phyloP scores from a whole-genome alignment of 2,797 vertebrate species.

The Sorex maritimensis region DNA sequence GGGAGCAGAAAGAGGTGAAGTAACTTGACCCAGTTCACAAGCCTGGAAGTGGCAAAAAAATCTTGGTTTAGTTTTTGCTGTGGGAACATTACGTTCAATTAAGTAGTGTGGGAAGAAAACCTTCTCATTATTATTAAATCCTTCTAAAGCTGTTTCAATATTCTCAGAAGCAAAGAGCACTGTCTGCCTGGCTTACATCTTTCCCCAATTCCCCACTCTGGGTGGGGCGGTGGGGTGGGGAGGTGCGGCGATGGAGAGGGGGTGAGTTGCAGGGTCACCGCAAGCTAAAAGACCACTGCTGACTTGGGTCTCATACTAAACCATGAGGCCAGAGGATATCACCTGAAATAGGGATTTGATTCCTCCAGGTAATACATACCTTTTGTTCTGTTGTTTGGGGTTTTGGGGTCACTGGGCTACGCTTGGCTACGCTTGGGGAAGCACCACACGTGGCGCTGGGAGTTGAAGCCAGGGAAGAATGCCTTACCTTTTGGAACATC shows the following conservation, averaged over 20 bases:
- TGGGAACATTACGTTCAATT: conserved; percentile 65
- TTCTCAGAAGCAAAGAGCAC: not conserved
- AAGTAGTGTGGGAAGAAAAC: conserved; percentile 77
- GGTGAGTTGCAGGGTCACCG: too few relatives aligned
- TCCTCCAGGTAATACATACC: not conserved
- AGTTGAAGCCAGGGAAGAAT: too few relatives aligned
- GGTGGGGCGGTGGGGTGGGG: not conserved
- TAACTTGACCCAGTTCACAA: conserved; percentile 73
- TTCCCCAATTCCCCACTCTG: not conserved
- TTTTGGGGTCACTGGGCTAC: too few relatives aligned
- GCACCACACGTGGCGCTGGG: too few relatives aligned
- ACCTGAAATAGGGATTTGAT: conserved; percentile 20
- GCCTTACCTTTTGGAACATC: too few relatives aligned
- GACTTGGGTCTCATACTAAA: conserved; percentile 32
- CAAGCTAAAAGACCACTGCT: too few relatives aligned
- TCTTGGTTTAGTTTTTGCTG: conserved; percentile 50
- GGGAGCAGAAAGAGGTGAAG: conserved; percentile 53
- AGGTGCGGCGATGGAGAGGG: not conserved
- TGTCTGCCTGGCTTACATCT: not conserved
- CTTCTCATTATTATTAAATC: conserved; percentile 65
- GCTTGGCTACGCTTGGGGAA: too few relatives aligned
- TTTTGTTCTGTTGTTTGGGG: not conserved
- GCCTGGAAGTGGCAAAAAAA: conserved; percentile 66
- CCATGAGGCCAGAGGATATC: not conserved
- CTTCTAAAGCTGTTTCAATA: conserved; percentile 59